Base-by-base conservation (phyloP, 2,888 invertebrate species). In the Macrophya annulata region DNA sequence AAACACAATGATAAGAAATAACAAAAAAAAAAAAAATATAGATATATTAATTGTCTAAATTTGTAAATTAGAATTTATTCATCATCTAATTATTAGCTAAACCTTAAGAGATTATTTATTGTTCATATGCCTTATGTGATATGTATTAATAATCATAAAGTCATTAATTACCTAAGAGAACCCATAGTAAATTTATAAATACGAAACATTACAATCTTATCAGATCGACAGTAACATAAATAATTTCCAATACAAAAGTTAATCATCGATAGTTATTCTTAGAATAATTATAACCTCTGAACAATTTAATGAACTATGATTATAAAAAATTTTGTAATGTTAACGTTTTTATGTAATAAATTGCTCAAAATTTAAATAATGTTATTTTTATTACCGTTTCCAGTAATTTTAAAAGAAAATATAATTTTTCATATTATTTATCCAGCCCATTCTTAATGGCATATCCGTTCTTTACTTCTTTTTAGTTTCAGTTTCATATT, bases 271-370 rank as follows among this genome's bases (percentile, higher is more conserved):
- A 62, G 4, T 37, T 68, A 9, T 68, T 37, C 6, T 68, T 37
- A 37, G 4, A 37, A 68, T 37, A 37, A 37, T 37, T 17, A 55
- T 1, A 1, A 55, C n/a, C 4, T 17, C 37, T 68, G 31, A 68
- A 43, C 74, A 17, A 10, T 37, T 1, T 37, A 51, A 77, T 31
- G 37, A 77, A 3, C 31, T 31, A 31, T 31, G 37, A 17, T n/a
- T n/a, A n/a, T n/a, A 9, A 77, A 17, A 77, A 77, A 0, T 77
- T 77, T 77, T 77, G 55, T 77, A 77, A 77, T 31, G 37, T 77
- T 37, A 77, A 31, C 77, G 31, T 31, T 77, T 77, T 51, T 55
- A 51, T 55, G 51, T 77, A 77, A 74, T 74, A 74, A 43, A 74
- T 43, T 74, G 72, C 43, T 74, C 45, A 45, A 74, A 74, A 74